Base-by-base conservation (phyloP, 1,140 invertebrate species). In the Samia ricini region DNA sequence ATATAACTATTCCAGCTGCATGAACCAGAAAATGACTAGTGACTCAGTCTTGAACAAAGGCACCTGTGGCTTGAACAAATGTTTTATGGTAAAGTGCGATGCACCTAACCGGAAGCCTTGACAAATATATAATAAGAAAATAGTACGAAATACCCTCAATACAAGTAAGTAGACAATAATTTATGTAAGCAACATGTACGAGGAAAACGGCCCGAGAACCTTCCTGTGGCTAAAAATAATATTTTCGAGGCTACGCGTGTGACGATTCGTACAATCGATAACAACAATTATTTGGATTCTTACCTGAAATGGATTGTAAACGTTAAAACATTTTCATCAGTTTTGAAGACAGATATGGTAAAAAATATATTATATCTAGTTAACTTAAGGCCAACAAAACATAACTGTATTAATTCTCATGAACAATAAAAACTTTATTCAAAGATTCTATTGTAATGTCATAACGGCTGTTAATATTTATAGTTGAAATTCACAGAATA, bases 141-240 rank as follows among this genome's bases (percentile, higher is more conserved):
- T 36, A 57, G 61, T 68, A 71, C 56, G 66, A 71, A 19, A 59
- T 73, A 73, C 65, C 67, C 58, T 55, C 15, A 24, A 49, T 42
- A 24, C 50, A 49, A 23, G 26, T 56, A 59, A 22, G 62, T 60
- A 62, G 63, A 72, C 69, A 57, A 73, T 71, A 61, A 67, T 77
- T 78, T 67, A 78, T 79, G 72, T 76, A 77, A 72, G 59, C 64
- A 63, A 63, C 61, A 64, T 71, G 70, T 72, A 61, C 75, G 74
- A 81, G 81, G 81, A 85, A 88, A 85, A 83, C 71, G 68, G 76
- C 71, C 77, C 70, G 74, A 67, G 77, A 83, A 85, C 83, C 83
- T 88, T 88, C 85, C 81, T 85, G 74, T 68, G 70, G 80, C 83
- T 88, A 85, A 88, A 88, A 85, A 87, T 83, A 83, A 69, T 79